These are phyloP conservation scores for Pseudomyrmex flavicornis DNA, from an alignment of 1,140 invertebrate species.

Conservation along the genomic window DNA sequence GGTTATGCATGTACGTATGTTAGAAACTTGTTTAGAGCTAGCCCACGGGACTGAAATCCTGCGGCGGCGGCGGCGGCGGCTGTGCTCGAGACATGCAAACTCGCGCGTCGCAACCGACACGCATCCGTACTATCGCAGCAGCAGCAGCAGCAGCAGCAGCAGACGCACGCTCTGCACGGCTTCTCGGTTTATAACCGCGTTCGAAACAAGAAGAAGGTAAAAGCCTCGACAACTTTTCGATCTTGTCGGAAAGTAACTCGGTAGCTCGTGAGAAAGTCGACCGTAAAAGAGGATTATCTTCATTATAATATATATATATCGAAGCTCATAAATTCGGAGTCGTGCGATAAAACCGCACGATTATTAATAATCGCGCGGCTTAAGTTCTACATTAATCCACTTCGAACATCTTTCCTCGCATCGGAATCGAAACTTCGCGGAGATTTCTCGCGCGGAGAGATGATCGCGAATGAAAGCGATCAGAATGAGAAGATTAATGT, in stretches of 20 bases:
- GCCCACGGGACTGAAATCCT: slow-evolving; percentile 73
- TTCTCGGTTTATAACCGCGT: slow-evolving; percentile 62
- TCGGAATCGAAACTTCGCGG: background rate
- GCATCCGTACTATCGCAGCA: slow-evolving; percentile 36
- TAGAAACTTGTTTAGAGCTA: slow-evolving; percentile 73
- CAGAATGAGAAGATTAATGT: slow-evolving; percentile 46
- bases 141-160: background rate
- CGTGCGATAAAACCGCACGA: background rate
- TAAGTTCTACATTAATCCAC: no score
- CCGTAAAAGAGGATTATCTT: no score
- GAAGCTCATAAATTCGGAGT: slow-evolving; percentile 1
- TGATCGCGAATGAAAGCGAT: slow-evolving; percentile 28
- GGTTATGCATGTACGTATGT: slow-evolving; percentile 73
- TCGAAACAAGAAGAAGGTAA: slow-evolving; percentile 50
- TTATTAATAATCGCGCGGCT: background rate
- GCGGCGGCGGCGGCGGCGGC: slow-evolving; percentile 48
- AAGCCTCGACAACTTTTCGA: background rate
- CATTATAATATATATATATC: background rate
- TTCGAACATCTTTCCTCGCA: no score
- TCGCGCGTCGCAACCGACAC: slow-evolving; percentile 60
- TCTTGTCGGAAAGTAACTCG: no score
- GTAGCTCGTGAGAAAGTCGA: background rate
- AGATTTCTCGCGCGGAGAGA: background rate
- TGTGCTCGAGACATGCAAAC: slow-evolving; percentile 67
- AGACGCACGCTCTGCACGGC: slow-evolving; percentile 46